These are phyloP conservation scores for Clupea harengus DNA, from an alignment of 2,113 vertebrate species.

Conservation along the genomic window DNA sequence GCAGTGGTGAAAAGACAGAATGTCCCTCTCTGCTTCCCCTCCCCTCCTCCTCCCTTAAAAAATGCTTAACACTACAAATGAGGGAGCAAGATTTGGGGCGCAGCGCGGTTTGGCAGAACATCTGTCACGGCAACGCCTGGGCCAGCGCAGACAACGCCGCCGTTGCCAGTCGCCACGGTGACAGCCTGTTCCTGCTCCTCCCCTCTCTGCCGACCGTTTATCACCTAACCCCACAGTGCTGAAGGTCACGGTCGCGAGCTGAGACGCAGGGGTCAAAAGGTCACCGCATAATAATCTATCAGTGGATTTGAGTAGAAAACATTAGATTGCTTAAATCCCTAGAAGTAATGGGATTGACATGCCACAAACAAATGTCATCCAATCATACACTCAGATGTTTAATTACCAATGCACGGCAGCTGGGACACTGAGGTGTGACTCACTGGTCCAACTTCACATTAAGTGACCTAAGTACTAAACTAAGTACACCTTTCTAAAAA, in stretches of 20 bases:
- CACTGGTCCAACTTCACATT: not conserved
- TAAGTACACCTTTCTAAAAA: too few species aligned
- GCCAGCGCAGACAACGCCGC: not conserved
- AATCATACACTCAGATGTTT: not conserved
- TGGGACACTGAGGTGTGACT: not conserved
- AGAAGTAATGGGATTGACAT: too few species aligned
- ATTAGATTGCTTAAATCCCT: not conserved
- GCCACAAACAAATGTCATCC: not conserved
- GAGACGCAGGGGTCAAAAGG: not conserved
- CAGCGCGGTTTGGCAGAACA: constrained; percentile 4
- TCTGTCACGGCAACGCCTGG: not conserved
- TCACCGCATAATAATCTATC: not conserved
- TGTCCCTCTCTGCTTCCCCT: not conserved
- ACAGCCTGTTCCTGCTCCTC: not conserved
- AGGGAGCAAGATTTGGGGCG: constrained; percentile 20
- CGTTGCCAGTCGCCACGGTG: not conserved
- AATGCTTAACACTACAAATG: constrained; percentile 20
- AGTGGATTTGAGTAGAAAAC: not conserved
- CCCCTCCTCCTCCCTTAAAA: not conserved
- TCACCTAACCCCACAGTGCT: not conserved
- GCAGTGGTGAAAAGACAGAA: constrained; percentile 5
- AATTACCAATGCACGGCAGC: not conserved
- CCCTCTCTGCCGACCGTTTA: not conserved
- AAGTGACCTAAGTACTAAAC: too few species aligned
- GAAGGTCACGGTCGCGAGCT: not conserved